Conservation (phyloP, 2,888 invertebrate genomes). For the Noctua janthina region DNA sequence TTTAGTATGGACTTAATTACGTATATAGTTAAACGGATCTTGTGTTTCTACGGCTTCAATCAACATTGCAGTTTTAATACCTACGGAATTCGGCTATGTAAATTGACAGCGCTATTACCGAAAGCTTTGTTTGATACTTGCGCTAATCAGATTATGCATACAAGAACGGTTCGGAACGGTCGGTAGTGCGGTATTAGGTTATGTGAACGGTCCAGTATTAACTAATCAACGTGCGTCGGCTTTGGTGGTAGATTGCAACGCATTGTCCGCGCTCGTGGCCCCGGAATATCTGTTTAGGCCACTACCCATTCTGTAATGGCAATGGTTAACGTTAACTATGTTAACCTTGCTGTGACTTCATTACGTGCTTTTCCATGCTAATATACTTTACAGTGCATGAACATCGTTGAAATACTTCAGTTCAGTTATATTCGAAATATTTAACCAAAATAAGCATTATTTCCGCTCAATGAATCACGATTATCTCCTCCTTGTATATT, state of each 20-base stretch:
- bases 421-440: background rate
- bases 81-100: constrained; percentile 74
- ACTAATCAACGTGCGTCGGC: constrained; percentile 89
- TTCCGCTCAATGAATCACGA: constrained; percentile 31
- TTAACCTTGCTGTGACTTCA: constrained; percentile 81
- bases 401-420: background rate
- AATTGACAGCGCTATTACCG: constrained; percentile 81
- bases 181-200: constrained; percentile 83
- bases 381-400: constrained; percentile 51
- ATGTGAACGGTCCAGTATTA: constrained; percentile 87
- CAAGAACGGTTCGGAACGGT: constrained; percentile 87
- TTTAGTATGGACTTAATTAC: constrained; percentile 67
- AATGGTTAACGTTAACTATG: constrained; percentile 84
- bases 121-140: constrained; percentile 89
- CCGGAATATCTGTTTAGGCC: constrained; percentile 90
- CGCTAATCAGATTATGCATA: constrained; percentile 90
- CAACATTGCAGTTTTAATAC: constrained; percentile 70
- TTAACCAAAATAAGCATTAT: background rate
- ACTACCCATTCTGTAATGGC: constrained; percentile 88
- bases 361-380: constrained; percentile 75
- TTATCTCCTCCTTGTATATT: constrained; percentile 25
- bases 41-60: constrained; percentile 75
- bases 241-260: constrained; percentile 87
- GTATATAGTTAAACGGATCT: constrained; percentile 71
- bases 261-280: constrained; percentile 88